Conservation (phyloP, 2,113 vertebrate species). For the Engraulis encrasicolus region DNA sequence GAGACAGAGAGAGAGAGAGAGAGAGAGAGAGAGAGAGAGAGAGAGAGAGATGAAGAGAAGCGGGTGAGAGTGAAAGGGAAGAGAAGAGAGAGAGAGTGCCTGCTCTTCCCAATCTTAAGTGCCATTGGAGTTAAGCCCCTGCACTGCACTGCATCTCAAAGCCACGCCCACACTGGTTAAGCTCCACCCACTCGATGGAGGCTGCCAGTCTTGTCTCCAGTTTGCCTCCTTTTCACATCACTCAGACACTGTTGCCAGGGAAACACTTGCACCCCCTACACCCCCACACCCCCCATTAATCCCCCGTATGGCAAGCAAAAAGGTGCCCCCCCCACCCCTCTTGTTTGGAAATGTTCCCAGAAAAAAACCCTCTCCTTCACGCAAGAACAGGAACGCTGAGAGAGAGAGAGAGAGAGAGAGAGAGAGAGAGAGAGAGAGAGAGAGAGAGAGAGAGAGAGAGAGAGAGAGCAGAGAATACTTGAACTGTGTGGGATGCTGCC, state of each 20-base stretch:
- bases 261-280: neutral
- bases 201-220: neutral
- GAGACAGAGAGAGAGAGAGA: neutral
- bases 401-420: neutral
- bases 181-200: neutral
- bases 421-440: no score
- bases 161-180: neutral
- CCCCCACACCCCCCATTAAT: neutral
- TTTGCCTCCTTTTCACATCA: neutral
- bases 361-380: neutral
- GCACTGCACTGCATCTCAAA: neutral
- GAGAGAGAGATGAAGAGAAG: neutral
- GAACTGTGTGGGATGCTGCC: neutral
- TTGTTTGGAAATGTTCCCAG: slow-evolving; percentile 3
- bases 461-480: neutral
- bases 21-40: neutral
- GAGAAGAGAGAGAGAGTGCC: no score
- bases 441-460: neutral
- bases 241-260: neutral
- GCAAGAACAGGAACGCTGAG: neutral
- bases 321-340: slow-evolving; percentile 6
- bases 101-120: no score
- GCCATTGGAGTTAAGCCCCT: no score
- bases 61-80: no score
- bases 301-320: neutral